Evolutionary conservation across 1,140 invertebrate species (phyloP).

Genomic region (Trichonephila inaurata): DNA sequence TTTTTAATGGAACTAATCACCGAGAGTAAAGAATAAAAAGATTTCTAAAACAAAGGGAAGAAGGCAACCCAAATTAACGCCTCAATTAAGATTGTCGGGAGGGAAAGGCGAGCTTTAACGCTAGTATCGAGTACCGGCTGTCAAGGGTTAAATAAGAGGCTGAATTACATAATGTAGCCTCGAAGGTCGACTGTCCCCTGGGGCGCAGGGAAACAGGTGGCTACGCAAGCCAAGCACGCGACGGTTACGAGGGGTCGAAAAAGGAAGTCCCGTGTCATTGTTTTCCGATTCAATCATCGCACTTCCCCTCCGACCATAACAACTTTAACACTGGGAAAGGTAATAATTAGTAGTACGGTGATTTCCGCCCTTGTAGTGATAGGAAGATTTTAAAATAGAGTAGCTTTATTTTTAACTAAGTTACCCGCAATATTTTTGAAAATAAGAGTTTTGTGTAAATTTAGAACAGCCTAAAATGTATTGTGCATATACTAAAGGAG

Average conservation of each 20-base stretch:
- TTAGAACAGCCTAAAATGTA: no score
- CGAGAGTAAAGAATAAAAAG: neutral
- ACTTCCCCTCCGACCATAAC: neutral
- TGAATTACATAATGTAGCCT: neutral
- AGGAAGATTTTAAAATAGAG: neutral
- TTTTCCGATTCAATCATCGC: slow-evolving; percentile 45
- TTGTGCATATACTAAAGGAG: no score
- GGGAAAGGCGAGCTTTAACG: neutral
- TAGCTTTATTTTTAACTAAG: neutral
- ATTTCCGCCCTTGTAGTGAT: neutral
- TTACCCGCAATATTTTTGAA: neutral
- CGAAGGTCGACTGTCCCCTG: slow-evolving; percentile 24
- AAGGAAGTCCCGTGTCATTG: slow-evolving; percentile 55
- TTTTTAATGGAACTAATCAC: neutral
- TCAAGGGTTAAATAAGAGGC: slow-evolving; percentile 43
- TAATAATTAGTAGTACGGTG: neutral
- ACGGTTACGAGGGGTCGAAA: neutral
- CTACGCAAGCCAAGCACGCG: neutral
- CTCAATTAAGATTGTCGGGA: slow-evolving; percentile 26
- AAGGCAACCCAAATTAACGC: slow-evolving; percentile 35
- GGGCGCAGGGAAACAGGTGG: slow-evolving; percentile 9
- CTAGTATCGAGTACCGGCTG: slow-evolving; percentile 38
- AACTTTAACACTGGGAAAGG: neutral
- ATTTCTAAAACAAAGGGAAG: slow-evolving; percentile 7
- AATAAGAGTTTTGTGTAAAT: no score